Evolutionary conservation across 2,797 vertebrate genomes (phyloP).

Genomic region (Malacoctenus gilli): DNA sequence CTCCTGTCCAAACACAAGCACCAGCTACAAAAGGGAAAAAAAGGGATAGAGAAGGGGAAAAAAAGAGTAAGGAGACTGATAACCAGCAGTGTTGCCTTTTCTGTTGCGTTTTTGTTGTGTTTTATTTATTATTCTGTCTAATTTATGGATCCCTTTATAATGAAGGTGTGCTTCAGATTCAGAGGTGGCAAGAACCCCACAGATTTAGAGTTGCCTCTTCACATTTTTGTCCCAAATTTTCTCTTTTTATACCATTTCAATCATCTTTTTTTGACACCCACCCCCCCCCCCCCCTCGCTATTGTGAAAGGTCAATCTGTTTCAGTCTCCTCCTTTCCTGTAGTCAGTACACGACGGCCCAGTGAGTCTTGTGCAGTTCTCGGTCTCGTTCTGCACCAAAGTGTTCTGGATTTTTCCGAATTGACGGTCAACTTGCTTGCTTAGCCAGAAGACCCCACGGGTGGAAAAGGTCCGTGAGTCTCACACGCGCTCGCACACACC

Average conservation of each 20-base stretch:
- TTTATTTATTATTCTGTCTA: conserved; percentile 71
- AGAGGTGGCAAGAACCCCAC: conserved; percentile 45
- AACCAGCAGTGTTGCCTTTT: conserved; percentile 83
- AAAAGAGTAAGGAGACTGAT: conserved; percentile 64
- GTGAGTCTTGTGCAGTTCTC: conserved; percentile 14
- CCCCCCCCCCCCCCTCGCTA: no score
- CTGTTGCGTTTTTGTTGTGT: conserved; percentile 66
- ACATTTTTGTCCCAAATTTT: conserved; percentile 42
- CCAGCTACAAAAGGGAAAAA: conserved; percentile 63
- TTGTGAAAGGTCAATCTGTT: conserved; percentile 18
- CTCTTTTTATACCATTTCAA: conserved; percentile 32
- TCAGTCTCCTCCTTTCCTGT: conserved; percentile 19
- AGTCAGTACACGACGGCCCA: conserved; percentile 27
- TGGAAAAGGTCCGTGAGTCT: no score
- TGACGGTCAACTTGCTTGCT: no score
- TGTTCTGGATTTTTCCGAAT: no score
- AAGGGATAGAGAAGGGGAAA: conserved; percentile 47
- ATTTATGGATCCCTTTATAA: conserved; percentile 76
- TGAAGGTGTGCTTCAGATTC: conserved; percentile 52
- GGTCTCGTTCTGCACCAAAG: no score
- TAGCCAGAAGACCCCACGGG: conserved; percentile 14
- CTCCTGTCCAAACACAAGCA: conserved; percentile 79
- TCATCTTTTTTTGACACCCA: conserved; percentile 31
- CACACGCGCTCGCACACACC: conserved; percentile 9
- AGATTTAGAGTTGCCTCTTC: conserved; percentile 59